Evolutionary conservation across 2,797 vertebrate genomes (phyloP).

Genomic region (Serranus cabrilla): DNA sequence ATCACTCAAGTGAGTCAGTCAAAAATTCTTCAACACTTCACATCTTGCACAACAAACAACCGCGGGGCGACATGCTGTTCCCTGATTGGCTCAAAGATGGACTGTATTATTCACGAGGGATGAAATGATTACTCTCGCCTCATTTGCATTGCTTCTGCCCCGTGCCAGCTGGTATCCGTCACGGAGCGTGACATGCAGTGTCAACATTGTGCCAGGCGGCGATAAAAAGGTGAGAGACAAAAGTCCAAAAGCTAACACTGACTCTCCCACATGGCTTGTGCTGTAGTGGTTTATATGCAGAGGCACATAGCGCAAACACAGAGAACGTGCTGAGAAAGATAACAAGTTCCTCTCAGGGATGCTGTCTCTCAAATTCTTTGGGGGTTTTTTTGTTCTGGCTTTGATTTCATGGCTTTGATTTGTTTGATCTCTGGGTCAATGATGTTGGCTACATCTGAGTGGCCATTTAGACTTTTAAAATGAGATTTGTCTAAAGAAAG

Average conservation of each 20-base stretch:
- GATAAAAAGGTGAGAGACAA: conserved; percentile 68
- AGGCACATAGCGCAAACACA: conserved; percentile 59
- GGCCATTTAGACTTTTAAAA: not conserved
- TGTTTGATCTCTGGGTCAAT: conserved; percentile 22
- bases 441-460: not conserved
- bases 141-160: conserved; percentile 24
- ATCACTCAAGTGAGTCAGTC: not conserved
- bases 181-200: conserved; percentile 51
- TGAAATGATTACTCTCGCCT: conserved; percentile 12
- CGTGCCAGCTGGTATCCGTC: conserved; percentile 52
- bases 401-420: conserved; percentile 20
- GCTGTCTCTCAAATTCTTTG: conserved; percentile 10
- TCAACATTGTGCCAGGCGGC: conserved; percentile 64
- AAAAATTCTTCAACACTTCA: conserved; percentile 7
- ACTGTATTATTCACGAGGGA: conserved; percentile 28
- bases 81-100: conserved; percentile 15
- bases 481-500: not conserved
- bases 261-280: conserved; percentile 43
- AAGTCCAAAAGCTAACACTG: conserved; percentile 57
- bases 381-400: conserved; percentile 21
- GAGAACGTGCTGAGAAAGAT: conserved; percentile 56
- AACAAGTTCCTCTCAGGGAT: conserved; percentile 29
- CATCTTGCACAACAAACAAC: not conserved
- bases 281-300: conserved; percentile 60
- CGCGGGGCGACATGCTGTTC: not conserved